Conservation (phyloP, 1,140 invertebrate genomes). For the Leptopilina clavipes region DNA sequence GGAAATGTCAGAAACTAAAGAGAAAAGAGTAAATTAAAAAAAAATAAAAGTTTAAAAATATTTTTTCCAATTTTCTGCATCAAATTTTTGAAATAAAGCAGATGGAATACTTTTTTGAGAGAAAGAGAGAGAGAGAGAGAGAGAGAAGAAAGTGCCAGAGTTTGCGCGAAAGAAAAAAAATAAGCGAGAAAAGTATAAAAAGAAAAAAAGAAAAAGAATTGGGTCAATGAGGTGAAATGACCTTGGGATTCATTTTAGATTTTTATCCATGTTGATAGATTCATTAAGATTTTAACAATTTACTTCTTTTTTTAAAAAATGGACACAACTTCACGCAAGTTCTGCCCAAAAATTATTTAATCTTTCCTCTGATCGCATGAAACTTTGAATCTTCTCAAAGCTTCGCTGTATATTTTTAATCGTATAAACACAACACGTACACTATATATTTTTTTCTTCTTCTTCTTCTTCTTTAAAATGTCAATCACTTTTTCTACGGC, state of each 20-base stretch:
- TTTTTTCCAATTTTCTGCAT: too few species aligned
- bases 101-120: background rate
- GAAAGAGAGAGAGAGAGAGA: background rate
- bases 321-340: slow-evolving; percentile 23
- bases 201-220: background rate
- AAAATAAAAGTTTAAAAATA: too few species aligned
- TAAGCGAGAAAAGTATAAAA: background rate
- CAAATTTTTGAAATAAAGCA: too few species aligned
- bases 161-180: too few species aligned
- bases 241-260: slow-evolving; percentile 53
- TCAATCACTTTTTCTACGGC: slow-evolving; percentile 3
- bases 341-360: slow-evolving; percentile 41
- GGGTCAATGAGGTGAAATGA: slow-evolving; percentile 35
- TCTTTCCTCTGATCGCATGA: slow-evolving; percentile 11
- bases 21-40: too few species aligned
- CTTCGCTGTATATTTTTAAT: slow-evolving; percentile 15
- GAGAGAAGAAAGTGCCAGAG: slow-evolving; percentile 21
- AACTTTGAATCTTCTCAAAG: slow-evolving; percentile 4
- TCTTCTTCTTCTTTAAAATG: slow-evolving; percentile 6
- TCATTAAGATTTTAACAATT: slow-evolving; percentile 56
- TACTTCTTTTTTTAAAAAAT: slow-evolving; percentile 38
- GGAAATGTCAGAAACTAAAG: too few species aligned
- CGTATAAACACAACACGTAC: background rate
- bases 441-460: too few species aligned
- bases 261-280: slow-evolving; percentile 58